Evolutionary conservation across 2,113 vertebrate species (phyloP).

Genomic region (Panurus biarmicus): DNA sequence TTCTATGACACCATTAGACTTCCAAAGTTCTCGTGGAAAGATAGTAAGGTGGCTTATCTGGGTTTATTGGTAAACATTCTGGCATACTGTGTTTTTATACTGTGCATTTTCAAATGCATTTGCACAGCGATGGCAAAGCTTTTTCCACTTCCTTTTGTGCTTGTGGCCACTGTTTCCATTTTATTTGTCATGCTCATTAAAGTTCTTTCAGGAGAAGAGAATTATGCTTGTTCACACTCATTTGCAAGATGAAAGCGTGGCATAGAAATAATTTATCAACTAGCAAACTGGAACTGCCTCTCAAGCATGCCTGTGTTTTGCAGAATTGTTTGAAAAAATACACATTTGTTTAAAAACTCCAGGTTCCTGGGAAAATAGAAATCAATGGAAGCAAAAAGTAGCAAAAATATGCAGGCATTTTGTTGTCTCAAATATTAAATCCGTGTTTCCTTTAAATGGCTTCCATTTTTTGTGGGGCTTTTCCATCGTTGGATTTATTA

Average conservation of each 20-base stretch:
- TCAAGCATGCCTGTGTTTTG: background rate
- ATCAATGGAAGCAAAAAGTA: background rate
- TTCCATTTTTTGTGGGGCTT: background rate
- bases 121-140: background rate
- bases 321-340: background rate
- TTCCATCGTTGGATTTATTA: background rate
- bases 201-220: background rate
- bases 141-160: background rate
- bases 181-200: background rate
- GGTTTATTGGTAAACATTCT: background rate
- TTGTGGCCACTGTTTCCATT: background rate
- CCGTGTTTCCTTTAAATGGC: background rate
- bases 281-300: background rate
- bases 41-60: background rate
- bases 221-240: background rate
- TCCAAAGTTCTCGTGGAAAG: background rate
- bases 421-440: background rate
- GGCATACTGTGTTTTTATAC: background rate
- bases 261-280: background rate
- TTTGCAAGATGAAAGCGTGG: background rate
- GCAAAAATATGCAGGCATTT: background rate
- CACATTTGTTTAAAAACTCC: background rate
- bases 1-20: background rate
- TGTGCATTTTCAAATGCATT: background rate
- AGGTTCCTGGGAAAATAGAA: background rate